Evolutionary conservation across 2,113 vertebrate genomes (phyloP).

Genomic region (Platichthys stellatus): DNA sequence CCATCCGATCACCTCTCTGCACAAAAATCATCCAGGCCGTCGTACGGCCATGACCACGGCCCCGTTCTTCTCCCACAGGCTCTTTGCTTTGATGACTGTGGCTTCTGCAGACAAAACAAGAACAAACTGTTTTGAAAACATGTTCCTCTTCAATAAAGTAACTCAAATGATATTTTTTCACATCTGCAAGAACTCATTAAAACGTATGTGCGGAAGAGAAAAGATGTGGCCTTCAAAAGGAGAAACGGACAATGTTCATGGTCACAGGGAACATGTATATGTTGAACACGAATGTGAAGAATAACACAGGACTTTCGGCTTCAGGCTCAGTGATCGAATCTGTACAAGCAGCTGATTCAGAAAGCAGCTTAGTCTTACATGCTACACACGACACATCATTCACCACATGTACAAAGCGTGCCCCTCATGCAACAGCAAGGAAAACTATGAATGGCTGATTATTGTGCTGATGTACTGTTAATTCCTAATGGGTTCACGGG

Average conservation of each 20-base stretch:
- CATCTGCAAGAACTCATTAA: background rate
- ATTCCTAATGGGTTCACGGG: constrained; percentile 14
- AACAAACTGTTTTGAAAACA: constrained; percentile 1
- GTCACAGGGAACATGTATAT: background rate
- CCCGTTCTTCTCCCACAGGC: constrained; percentile 89
- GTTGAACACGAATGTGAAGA: background rate
- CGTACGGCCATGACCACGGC: constrained; percentile 95
- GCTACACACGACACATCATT: constrained; percentile 36
- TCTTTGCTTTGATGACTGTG: constrained; percentile 87
- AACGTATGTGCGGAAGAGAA: background rate
- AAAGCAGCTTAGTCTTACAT: constrained; percentile 48
- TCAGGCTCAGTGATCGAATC: constrained; percentile 16
- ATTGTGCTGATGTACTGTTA: constrained; percentile 7
- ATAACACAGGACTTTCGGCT: constrained; percentile 7
- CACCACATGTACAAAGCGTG: constrained; percentile 11
- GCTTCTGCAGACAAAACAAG: constrained; percentile 74
- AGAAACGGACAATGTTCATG: background rate
- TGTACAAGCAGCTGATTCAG: constrained; percentile 21
- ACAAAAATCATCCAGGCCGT: constrained; percentile 97
- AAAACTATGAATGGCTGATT: background rate
- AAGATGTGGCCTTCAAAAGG: background rate
- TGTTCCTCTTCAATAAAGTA: background rate
- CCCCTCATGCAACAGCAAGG: constrained; percentile 3
- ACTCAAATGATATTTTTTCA: no score
- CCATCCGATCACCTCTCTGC: constrained; percentile 89